phyloP scores from a whole-genome alignment of 2,888 invertebrate species.

The Mesorhabditis spiculigera region DNA sequence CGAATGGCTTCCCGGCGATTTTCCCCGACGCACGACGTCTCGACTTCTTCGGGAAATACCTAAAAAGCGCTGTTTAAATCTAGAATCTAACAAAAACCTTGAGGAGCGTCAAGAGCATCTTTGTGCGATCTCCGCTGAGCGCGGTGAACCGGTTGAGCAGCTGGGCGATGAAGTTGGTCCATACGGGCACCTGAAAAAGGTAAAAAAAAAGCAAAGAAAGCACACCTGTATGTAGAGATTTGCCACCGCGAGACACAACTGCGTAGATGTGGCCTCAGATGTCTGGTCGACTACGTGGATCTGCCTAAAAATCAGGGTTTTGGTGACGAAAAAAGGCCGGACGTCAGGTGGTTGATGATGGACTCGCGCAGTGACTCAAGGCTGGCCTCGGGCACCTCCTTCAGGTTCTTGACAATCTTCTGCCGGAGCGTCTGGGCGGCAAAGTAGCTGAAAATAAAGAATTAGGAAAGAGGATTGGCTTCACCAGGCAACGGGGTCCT shows the following conservation, averaged over 20 bases:
- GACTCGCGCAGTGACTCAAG: slow-evolving; percentile 82
- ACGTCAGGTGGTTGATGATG: slow-evolving; percentile 75
- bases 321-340: slow-evolving; percentile 1
- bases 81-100: slow-evolving; percentile 61
- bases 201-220: not conserved
- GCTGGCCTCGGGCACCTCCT: slow-evolving; percentile 29
- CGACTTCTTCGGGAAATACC: slow-evolving; percentile 82
- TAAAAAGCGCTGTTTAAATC: not conserved
- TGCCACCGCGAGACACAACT: slow-evolving; percentile 84
- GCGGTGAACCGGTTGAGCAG: slow-evolving; percentile 70
- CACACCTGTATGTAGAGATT: slow-evolving; percentile 78
- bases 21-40: slow-evolving; percentile 71
- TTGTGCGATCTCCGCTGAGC: slow-evolving; percentile 64
- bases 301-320: not conserved
- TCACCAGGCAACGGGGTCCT: slow-evolving; percentile 54
- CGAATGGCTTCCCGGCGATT: slow-evolving; percentile 83
- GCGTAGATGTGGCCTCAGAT: slow-evolving; percentile 73
- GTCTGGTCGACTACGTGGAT: slow-evolving; percentile 18
- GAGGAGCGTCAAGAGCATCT: slow-evolving; percentile 84
- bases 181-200: slow-evolving; percentile 71
- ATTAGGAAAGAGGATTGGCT: slow-evolving; percentile 65
- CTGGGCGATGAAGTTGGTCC: slow-evolving; percentile 83
- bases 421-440: slow-evolving; percentile 96
- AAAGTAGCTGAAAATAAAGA: slow-evolving; percentile 75
- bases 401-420: slow-evolving; percentile 36